These are phyloP conservation scores for Machaerirhynchus nigripectus DNA, from an alignment of 2,113 vertebrate species.

Conservation along the genomic window DNA sequence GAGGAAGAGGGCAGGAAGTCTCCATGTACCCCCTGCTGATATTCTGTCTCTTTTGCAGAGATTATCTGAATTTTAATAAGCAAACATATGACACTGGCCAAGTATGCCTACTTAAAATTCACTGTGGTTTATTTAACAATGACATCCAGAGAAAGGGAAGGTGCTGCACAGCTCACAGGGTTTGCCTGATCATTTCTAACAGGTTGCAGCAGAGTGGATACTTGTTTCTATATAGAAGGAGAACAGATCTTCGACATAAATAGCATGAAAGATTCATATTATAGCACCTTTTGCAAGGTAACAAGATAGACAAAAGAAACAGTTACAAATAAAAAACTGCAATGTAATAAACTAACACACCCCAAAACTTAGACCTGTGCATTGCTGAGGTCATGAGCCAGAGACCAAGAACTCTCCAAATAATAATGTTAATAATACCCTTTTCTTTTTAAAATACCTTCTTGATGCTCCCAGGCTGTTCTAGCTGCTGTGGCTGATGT, in stretches of 20 bases:
- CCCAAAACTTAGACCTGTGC: not conserved
- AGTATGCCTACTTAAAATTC: slow-evolving; percentile 38
- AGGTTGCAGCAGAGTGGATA: not conserved
- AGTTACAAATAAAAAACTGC: not conserved
- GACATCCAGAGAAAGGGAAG: not conserved
- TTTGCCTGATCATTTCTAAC: not conserved
- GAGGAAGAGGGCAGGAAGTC: not conserved
- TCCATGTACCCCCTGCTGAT: not conserved
- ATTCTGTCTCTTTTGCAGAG: not conserved
- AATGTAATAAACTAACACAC: not conserved
- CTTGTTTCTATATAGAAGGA: not conserved
- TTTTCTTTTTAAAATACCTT: not conserved
- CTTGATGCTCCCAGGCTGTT: not conserved
- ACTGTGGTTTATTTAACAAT: not conserved
- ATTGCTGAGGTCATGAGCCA: accelerated
- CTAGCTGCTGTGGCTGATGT: not conserved
- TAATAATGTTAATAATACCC: not conserved
- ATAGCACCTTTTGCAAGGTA: not conserved
- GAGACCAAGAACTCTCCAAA: not conserved
- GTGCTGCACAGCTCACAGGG: not conserved
- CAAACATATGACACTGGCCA: not conserved
- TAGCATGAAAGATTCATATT: not conserved
- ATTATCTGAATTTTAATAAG: slow-evolving; percentile 36
- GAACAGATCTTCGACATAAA: not conserved
- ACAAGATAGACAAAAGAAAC: not conserved